These are phyloP conservation scores for Psittacula echo DNA, from an alignment of 2,797 vertebrate genomes.

Conservation along the genomic window DNA sequence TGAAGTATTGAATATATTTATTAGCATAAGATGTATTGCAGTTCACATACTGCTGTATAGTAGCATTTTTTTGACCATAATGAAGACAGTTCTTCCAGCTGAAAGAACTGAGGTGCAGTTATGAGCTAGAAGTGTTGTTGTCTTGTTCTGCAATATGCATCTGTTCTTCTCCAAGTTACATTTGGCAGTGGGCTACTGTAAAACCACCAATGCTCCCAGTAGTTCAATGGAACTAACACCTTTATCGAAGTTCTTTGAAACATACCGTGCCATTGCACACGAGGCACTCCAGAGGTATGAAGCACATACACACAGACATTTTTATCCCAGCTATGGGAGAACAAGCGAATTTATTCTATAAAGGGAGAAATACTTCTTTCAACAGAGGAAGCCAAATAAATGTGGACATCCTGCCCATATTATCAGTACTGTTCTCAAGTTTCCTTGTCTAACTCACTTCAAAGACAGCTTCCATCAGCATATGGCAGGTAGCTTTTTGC, in stretches of 20 bases:
- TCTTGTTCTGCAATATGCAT: not conserved
- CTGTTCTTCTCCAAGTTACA: not conserved
- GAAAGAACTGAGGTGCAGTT: not conserved
- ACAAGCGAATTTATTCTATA: not conserved
- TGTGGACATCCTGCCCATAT: not conserved
- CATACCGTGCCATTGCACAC: not conserved
- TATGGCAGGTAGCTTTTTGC: not conserved
- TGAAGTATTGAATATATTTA: not conserved
- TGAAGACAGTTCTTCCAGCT: not conserved
- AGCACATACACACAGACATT: not conserved
- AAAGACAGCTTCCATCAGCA: not conserved
- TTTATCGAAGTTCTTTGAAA: not conserved
- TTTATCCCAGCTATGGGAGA: not conserved
- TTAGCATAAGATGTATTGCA: not conserved
- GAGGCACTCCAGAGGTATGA: not conserved
- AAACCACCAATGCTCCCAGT: not conserved
- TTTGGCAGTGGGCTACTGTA: not conserved
- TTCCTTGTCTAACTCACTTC: not conserved
- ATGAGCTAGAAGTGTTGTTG: not conserved
- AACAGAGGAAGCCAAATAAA: not conserved
- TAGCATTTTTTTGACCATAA: not conserved
- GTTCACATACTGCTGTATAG: fast-evolving
- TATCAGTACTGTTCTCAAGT: not conserved
- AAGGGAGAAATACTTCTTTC: not conserved
- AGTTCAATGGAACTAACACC: not conserved